A percentile compares a stretch with the other conserved stretches of the same genome.
phyloP scores from a whole-genome alignment of 1,140 invertebrate genomes.

The Aphelinus certus region DNA sequence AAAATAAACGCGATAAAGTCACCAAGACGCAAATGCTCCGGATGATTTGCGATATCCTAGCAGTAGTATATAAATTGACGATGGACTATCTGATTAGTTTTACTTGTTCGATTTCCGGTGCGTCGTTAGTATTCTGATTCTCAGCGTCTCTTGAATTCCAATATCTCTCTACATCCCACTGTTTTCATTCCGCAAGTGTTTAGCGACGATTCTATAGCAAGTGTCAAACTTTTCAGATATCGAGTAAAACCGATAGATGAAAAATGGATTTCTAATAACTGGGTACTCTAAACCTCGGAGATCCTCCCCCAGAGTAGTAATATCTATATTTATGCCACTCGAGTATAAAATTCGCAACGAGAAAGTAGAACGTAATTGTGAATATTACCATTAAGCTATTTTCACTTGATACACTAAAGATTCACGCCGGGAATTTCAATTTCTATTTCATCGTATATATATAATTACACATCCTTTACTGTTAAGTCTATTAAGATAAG shows the following conservation, averaged over 20 bases:
- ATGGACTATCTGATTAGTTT: too few species aligned
- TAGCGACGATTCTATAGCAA: too few species aligned
- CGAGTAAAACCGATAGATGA: too few species aligned
- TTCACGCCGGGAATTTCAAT: slow-evolving; percentile 1
- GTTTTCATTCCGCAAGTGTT: too few species aligned
- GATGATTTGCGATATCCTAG: too few species aligned
- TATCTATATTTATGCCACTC: slow-evolving; percentile 1
- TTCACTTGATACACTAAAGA: slow-evolving; percentile 9
- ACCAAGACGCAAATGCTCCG: too few species aligned
- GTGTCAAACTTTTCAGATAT: too few species aligned
- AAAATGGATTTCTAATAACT: too few species aligned
- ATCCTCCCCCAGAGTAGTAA: background rate
- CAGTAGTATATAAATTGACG: too few species aligned
- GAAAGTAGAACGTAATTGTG: slow-evolving; percentile 18
- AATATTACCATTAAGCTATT: slow-evolving; percentile 1
- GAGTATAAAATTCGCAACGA: background rate
- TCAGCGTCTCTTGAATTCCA: too few species aligned
- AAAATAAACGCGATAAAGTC: too few species aligned
- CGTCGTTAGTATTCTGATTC: background rate
- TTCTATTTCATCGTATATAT: slow-evolving; percentile 25
- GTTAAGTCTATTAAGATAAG: slow-evolving; percentile 25
- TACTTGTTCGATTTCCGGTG: background rate
- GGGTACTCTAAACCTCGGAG: background rate
- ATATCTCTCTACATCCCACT: too few species aligned
- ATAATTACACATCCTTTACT: slow-evolving; percentile 23